Base-by-base conservation (phyloP, 2,113 vertebrate genomes). In the Thalassarche chlororhynchos region DNA sequence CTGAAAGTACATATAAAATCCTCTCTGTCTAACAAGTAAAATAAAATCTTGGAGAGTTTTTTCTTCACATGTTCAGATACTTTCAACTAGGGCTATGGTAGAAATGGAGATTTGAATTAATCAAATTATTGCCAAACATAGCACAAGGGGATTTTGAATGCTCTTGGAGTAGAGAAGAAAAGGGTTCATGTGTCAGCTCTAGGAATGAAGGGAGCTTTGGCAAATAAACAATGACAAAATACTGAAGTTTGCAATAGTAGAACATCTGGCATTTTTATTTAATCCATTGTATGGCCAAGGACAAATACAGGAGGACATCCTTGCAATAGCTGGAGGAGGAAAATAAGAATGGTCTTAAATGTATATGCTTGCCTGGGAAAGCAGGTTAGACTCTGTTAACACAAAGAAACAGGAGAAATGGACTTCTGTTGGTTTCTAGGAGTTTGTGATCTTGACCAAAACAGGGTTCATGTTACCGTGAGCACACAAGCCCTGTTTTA, bases 1-100 rank as follows among this genome's bases (percentile, higher is more conserved):
- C 99, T 44, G 99, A 99, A 97, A 99, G 99, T 99, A 98, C 98
- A 97, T 88, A 17, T 84, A 71, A 68, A 91, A 77, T 95, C 49
- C 14, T 94, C 47, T 55, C 46, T 84, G 10, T 81, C 34, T 95
- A 64, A 93, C 72, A 49, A 86, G 26, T 60, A 29, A 13, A 57
- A 6, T n/a, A n/a, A 65, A 72, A 40, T 69, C 58, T 58, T 75
- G 31, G 26, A 65, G 28, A 86, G 34, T 34, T 74, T 65, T 88
- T 86, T 51, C n/a, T 83, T 86, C 28, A 11, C 6, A 0, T 40
- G 18, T 94, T 89, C 61, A 36, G 17, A 90, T 78, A 21, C 17
- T 78, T 90, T 68, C 20, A 66, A 8, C 19, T 19, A 44, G 38
- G 23, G 46, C 51, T 52, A 5, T 58, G 31, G 32, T 69, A 85